Percentiles rank a stretch among this genome's conserved stretches.
Evolutionary conservation across 37 sponge, comb jelly and placozoan genomes (phyloP).

Genomic region (Beroe forskalii): DNA sequence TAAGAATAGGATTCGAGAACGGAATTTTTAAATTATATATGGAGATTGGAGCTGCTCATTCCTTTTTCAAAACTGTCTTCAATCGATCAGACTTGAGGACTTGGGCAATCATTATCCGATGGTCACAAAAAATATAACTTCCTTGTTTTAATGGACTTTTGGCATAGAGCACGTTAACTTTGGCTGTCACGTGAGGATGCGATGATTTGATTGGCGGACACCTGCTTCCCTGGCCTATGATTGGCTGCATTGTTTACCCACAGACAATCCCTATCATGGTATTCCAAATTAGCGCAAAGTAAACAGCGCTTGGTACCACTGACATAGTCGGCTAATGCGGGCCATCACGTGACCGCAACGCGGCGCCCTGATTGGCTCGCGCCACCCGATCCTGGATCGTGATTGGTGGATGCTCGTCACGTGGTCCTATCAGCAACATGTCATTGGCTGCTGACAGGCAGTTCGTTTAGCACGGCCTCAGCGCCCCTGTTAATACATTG

Average conservation of each 20-base stretch:
- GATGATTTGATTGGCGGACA: not conserved
- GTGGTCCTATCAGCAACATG: not conserved
- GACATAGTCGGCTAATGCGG: not conserved
- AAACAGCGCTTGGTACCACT: constrained; percentile 24
- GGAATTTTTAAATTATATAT: no score
- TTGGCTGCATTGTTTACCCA: constrained; percentile 16
- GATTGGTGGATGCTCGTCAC: not conserved
- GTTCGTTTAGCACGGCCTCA: constrained; percentile 5
- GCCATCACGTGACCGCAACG: not conserved
- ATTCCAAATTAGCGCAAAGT: constrained; percentile 42
- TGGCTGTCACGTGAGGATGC: not conserved
- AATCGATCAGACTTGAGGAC: no score
- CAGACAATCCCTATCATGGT: not conserved
- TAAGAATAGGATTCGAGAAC: no score
- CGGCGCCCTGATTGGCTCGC: constrained; percentile 1
- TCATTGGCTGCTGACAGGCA: constrained; percentile 32
- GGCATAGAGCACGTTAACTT: not conserved
- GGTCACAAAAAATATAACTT: no score
- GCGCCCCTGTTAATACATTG: constrained; percentile 3
- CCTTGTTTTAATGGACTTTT: constrained; percentile 26
- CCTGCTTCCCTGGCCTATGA: not conserved
- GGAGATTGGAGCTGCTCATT: no score
- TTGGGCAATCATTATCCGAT: no score
- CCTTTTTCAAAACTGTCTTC: no score
- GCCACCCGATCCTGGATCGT: not conserved